phyloP scores from a whole-genome alignment of 2,113 vertebrate genomes.

The Galeopterus variegatus region DNA sequence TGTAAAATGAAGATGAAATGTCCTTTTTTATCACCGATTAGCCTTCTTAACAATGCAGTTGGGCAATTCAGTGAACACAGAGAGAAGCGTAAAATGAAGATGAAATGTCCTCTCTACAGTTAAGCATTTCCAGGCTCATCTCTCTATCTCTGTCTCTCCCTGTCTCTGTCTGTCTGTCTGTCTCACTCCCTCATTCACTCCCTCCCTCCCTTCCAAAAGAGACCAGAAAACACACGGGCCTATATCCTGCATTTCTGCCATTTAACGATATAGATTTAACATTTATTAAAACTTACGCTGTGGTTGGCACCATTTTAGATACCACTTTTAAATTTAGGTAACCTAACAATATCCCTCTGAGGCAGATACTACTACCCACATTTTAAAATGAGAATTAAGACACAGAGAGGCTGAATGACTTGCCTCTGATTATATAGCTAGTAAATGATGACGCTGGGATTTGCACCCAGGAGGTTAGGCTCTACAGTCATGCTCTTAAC shows the following conservation, averaged over 20 bases:
- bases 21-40: not conserved
- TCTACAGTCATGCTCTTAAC: not conserved
- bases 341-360: not conserved
- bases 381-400: not conserved
- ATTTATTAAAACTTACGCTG: not conserved
- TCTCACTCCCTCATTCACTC: not conserved
- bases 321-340: not conserved
- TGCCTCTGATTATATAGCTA: not conserved
- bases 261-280: not conserved
- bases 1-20: not conserved
- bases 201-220: not conserved
- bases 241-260: not conserved
- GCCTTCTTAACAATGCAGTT: not conserved
- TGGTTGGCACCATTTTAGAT: not conserved
- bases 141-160: not conserved
- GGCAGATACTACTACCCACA: not conserved
- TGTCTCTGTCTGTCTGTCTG: too few species aligned
- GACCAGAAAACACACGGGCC: not conserved
- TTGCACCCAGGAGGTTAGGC: not conserved
- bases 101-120: not conserved
- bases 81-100: not conserved
- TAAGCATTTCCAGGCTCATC: not conserved
- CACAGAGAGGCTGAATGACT: not conserved
- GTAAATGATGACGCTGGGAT: not conserved
- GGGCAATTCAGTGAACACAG: not conserved